Conservation (phyloP, 92 coral and sea anemone genomes). For the Actinostola sp. region DNA sequence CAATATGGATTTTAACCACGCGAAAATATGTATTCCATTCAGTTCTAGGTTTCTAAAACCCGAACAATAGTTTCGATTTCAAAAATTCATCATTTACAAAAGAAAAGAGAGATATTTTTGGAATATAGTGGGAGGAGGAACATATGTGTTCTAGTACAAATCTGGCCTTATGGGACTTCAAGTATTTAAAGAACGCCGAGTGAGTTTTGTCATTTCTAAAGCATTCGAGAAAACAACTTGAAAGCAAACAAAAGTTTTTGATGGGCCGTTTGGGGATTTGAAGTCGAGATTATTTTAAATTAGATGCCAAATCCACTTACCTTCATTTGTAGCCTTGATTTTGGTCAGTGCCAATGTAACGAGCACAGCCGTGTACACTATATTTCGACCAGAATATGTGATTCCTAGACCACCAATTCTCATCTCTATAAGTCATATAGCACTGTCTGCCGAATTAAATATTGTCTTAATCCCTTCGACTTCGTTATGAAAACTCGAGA, state of each 20-base stretch:
- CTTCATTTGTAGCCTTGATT: neutral
- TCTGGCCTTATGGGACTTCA: neutral
- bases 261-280: constrained; percentile 9
- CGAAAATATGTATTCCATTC: neutral
- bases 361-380: neutral
- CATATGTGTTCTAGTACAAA: neutral
- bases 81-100: constrained; percentile 12
- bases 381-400: neutral
- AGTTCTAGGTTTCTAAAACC: neutral
- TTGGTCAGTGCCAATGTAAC: neutral
- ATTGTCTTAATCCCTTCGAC: no score
- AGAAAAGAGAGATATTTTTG: constrained; percentile 6
- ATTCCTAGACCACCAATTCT: neutral
- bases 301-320: neutral
- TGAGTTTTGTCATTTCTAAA: neutral
- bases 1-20: neutral
- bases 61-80: constrained; percentile 18
- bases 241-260: constrained; percentile 4
- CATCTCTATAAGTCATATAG: neutral
- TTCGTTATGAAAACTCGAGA: no score
- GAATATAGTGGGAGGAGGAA: neutral
- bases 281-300: neutral
- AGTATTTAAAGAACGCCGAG: neutral
- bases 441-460: no score
- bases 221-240: neutral